Evolutionary conservation across 2,888 invertebrate genomes (phyloP).

Genomic region (Aspidapion aeneum): DNA sequence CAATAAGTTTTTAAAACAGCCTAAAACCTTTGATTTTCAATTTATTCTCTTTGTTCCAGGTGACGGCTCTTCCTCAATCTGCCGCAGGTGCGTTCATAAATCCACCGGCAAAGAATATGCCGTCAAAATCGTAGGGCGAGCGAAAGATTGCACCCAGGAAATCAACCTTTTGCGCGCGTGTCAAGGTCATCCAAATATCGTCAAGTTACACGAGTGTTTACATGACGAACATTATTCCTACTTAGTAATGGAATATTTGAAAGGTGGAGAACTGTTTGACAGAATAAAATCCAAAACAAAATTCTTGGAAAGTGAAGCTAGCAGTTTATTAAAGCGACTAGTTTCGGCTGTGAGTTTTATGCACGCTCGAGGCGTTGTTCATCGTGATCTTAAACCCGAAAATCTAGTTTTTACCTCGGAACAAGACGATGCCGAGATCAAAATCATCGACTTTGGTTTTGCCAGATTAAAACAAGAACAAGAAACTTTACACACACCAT

Average conservation of each 20-base stretch:
- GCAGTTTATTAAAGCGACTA: conserved; percentile 76
- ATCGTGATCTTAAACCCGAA: conserved; percentile 94
- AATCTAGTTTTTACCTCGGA: conserved; percentile 66
- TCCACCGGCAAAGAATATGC: conserved; percentile 67
- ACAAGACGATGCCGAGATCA: conserved; percentile 58
- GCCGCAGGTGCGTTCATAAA: conserved; percentile 74
- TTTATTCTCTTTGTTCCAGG: conserved; percentile 47
- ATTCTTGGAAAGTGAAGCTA: conserved; percentile 75
- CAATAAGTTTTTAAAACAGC: too few species aligned
- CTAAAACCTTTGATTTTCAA: too few species aligned
- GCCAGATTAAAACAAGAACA: conserved; percentile 70
- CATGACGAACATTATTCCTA: conserved; percentile 81
- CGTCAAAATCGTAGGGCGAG: conserved; percentile 78
- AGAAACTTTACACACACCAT: conserved; percentile 68
- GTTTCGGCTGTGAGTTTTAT: conserved; percentile 81
- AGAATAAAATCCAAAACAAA: conserved; percentile 61
- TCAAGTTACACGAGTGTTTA: conserved; percentile 78
- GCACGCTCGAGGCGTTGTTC: conserved; percentile 82
- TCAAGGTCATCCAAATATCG: conserved; percentile 86
- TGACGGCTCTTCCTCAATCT: conserved; percentile 87
- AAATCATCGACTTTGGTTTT: conserved; percentile 96
- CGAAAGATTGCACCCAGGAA: conserved; percentile 68
- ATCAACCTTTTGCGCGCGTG: conserved; percentile 75
- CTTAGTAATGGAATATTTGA: conserved; percentile 81
- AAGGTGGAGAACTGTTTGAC: conserved; percentile 78